Evolutionary conservation across 2,113 vertebrate species (phyloP).

Genomic region (Anas platyrhynchos): DNA sequence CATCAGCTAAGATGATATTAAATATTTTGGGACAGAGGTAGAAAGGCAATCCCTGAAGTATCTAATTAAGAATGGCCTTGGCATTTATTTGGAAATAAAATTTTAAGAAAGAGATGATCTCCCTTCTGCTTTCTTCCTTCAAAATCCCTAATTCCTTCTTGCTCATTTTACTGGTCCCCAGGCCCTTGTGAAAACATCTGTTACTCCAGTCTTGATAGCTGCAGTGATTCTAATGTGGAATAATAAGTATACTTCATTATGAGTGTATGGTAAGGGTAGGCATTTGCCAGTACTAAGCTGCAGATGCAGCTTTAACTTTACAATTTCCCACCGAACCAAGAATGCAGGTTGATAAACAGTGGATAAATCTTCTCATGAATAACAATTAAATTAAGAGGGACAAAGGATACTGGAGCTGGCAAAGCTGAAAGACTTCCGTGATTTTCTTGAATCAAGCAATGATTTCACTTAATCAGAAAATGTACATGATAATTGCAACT

Average conservation of each 20-base stretch:
- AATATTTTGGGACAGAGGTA: background rate
- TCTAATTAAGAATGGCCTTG: background rate
- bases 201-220: slow-evolving; percentile 7
- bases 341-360: background rate
- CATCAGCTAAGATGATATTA: background rate
- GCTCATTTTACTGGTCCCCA: slow-evolving; percentile 23
- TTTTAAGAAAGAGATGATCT: background rate
- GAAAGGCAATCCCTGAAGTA: background rate
- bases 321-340: background rate
- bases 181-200: slow-evolving; percentile 44
- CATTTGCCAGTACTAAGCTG: slow-evolving; percentile 5
- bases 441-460: background rate
- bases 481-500: background rate
- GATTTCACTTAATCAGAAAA: background rate
- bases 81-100: background rate
- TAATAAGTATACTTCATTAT: slow-evolving; percentile 14
- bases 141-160: background rate
- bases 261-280: background rate
- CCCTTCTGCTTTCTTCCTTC: background rate
- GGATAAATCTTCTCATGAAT: background rate
- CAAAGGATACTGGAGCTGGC: background rate
- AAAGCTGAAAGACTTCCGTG: background rate
- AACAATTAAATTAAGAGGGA: background rate
- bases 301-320: slow-evolving; percentile 5
- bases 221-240: background rate